Base-by-base conservation (phyloP, 2,888 invertebrate genomes). In the Drosophila pullipes region DNA sequence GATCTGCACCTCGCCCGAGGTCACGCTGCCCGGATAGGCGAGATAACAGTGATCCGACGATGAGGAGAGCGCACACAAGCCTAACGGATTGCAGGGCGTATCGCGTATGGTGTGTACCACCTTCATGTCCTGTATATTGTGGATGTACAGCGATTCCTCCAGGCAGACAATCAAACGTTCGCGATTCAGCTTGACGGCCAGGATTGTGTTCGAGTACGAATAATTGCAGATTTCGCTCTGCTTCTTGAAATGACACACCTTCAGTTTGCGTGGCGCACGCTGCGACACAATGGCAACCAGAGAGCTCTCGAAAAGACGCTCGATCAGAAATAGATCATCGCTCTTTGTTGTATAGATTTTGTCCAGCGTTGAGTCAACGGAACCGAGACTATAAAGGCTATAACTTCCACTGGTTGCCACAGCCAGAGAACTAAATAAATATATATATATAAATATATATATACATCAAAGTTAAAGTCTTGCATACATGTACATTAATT, bases 161-260 rank as follows among this genome's bases (percentile, higher is more conserved):
- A 99, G 94, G 93, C 99, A 99, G 83, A 99, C 99, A 82, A 99
- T 97, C 93, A 99, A 95, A 91, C 99, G 95, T 92, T 97, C 97
- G 94, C 99, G 96, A 94, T 99, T 99, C 76, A 99, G 95, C 94
- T 98, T 98, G 74, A 99, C 98, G 74, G 97, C 97, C 91, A 99
- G 95, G 92, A 99, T 99, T 72, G 98, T 98, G 94, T 99, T 99
- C 80, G 98, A 97, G 93, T 96, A 96, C 92, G 97, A 97, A 94
- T 99, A 99, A 94, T 98, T 98, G 94, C 99, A 99, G 93, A 99
- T 99, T 95, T 99, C 99, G 69, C 98, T 98, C 83, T 98, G 98
- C 93, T 98, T 98, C 93, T 98, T 98, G 94, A 98, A 99, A 94
- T 99, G 99, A 94, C 98, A 99, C 76, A 99, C 94, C 90, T 92